Evolutionary conservation across 1,140 invertebrate genomes (phyloP).

Genomic region (Pogonus chalceus): DNA sequence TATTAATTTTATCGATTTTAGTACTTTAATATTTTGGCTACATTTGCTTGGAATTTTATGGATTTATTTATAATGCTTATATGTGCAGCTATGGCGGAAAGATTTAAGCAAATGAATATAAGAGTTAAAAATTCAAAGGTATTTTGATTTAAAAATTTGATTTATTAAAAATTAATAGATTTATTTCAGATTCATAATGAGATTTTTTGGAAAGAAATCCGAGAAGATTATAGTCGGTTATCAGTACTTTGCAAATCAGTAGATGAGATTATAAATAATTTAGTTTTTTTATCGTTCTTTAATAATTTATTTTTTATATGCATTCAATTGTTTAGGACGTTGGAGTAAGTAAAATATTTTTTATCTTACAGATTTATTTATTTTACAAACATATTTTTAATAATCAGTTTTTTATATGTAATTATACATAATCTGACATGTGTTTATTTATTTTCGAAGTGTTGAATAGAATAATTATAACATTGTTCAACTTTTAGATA

Average conservation of each 20-base stretch:
- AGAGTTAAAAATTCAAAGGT: slow-evolving; percentile 33
- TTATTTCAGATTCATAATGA: slow-evolving; percentile 28
- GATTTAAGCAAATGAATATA: slow-evolving; percentile 49
- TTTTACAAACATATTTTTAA: too few species aligned
- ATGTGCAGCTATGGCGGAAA: slow-evolving; percentile 42
- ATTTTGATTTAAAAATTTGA: not conserved
- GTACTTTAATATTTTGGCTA: slow-evolving; percentile 2
- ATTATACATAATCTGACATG: too few species aligned
- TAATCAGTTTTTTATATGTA: too few species aligned
- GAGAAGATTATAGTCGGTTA: slow-evolving; percentile 47
- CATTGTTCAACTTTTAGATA: too few species aligned
- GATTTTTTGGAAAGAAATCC: slow-evolving; percentile 42
- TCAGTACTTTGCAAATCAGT: slow-evolving; percentile 43
- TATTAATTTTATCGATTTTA: slow-evolving; percentile 20
- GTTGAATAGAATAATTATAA: too few species aligned
- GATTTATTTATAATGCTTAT: slow-evolving; percentile 55
- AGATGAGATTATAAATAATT: slow-evolving; percentile 43
- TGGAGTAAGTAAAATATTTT: slow-evolving; percentile 47
- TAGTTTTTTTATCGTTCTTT: slow-evolving; percentile 54
- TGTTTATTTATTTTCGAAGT: too few species aligned
- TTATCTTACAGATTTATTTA: too few species aligned
- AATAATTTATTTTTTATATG: slow-evolving; percentile 66
- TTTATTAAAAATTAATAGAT: not conserved
- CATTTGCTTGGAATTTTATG: slow-evolving; percentile 38
- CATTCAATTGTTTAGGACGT: slow-evolving; percentile 58